A percentile compares a stretch with the other conserved stretches of the same genome.
These are phyloP conservation scores for Anoura caudifer DNA, from an alignment of 2,113 vertebrate genomes.

Conservation along the genomic window DNA sequence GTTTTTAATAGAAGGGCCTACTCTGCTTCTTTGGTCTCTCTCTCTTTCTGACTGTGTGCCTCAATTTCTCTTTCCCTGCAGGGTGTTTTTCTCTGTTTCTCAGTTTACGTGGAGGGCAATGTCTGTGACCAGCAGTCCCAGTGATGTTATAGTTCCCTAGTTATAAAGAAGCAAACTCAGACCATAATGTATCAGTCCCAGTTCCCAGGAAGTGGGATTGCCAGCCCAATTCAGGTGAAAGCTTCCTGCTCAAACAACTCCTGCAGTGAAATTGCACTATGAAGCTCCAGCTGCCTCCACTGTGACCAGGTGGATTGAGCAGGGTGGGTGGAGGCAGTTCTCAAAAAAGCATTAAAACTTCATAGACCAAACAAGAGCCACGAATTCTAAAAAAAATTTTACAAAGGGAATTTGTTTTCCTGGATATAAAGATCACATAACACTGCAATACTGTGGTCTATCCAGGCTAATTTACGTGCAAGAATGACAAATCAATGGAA, in stretches of 20 bases:
- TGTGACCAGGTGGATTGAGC: background rate
- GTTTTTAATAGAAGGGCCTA: background rate
- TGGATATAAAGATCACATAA: background rate
- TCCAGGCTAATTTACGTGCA: background rate
- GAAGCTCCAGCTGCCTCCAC: background rate
- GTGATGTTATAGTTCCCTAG: background rate
- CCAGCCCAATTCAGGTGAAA: background rate
- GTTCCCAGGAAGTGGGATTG: background rate
- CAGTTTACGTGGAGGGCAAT: background rate
- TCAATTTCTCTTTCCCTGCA: background rate
- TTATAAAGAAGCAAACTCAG: background rate
- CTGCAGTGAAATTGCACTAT: background rate
- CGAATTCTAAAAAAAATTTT: background rate
- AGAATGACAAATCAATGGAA: background rate
- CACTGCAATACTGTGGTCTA: background rate
- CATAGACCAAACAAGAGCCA: background rate
- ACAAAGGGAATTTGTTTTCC: background rate
- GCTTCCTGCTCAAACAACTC: background rate
- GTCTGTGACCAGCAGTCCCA: background rate
- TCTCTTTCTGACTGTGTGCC: background rate
- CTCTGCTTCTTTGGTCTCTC: background rate
- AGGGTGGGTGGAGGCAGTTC: background rate
- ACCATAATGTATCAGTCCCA: background rate
- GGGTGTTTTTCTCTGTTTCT: background rate
- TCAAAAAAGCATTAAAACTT: background rate